These are phyloP conservation scores for Kryphioiulus occultus DNA, from an alignment of 2,888 invertebrate genomes.

Conservation along the genomic window DNA sequence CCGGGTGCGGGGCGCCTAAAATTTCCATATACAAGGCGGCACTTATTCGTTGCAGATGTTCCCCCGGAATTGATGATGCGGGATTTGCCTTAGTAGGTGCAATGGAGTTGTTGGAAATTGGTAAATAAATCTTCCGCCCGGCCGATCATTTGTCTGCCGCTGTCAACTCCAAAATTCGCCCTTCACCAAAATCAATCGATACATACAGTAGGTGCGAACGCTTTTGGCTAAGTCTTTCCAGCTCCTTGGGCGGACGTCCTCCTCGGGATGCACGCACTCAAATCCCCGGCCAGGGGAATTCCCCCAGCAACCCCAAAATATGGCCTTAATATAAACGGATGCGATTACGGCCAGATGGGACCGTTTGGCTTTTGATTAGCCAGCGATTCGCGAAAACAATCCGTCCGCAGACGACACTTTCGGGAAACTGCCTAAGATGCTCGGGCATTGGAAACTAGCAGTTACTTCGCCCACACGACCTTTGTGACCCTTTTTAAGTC, in stretches of 20 bases:
- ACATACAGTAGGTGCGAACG: neutral
- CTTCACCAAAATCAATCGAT: slow-evolving; percentile 43
- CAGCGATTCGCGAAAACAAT: neutral
- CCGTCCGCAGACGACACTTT: neutral
- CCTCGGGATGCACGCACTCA: neutral
- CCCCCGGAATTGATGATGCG: slow-evolving; percentile 49
- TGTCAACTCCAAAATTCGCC: slow-evolving; percentile 46
- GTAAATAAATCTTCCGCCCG: slow-evolving; percentile 51
- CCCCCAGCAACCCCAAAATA: neutral
- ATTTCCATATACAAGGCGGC: slow-evolving; percentile 48
- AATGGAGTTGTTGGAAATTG: slow-evolving; percentile 51
- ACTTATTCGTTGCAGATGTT: slow-evolving; percentile 49
- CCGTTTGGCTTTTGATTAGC: slow-evolving; percentile 8
- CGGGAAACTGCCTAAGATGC: neutral
- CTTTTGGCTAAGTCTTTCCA: no score
- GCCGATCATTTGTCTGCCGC: slow-evolving; percentile 52
- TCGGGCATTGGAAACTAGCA: no score
- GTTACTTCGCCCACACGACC: no score
- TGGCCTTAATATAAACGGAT: slow-evolving; percentile 28
- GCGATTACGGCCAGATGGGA: slow-evolving; percentile 16
- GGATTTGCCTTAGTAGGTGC: slow-evolving; percentile 51
- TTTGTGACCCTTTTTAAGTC: no score
- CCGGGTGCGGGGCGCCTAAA: neutral
- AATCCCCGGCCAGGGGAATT: neutral
- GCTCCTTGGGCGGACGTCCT: slow-evolving; percentile 8